Base-by-base conservation (phyloP, 2,113 vertebrate species). In the Neomonachus schauinslandi region DNA sequence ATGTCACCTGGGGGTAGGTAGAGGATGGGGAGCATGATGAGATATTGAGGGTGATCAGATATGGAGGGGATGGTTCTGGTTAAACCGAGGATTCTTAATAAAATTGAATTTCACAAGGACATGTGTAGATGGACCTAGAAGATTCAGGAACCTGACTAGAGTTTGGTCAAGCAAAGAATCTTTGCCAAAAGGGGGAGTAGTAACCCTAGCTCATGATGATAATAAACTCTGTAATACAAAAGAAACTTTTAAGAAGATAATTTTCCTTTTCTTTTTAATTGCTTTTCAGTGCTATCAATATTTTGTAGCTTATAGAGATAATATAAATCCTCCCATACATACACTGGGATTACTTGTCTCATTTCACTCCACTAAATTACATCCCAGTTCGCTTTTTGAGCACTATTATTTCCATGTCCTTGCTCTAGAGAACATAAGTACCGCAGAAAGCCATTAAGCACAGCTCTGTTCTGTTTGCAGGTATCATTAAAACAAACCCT, bases 191-290 rank as follows among this genome's bases (percentile, higher is more conserved):
- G 28, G 5, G 21, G 4, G 49, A 85, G 49, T 76, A 19, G 79
- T 69, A 67, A 49, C 22, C 65, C 36, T 51, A 36, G 10, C 36
- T 85, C 11, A 13, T 61, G 36, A 42, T 46, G 92, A 72, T 55
- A 80, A 67, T 8, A 91, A 76, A 85, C 33, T 81, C 55, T 79
- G 7, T 79, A 88, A 63, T 81, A 55, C 63, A 61, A 89, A 76
- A 51, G 51, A 74, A 59, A 61, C 1, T 36, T 69, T 77, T 82
- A 51, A 65, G 83, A 91, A 77, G 36, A 42, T 77, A 2, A n/a
- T 72, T 76, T 89, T 76, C 67, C 14, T 49, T 89, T 90, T 49
- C 36, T 79, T 96, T 96, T 95, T 65, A 61, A 71, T 77, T 90
- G 72, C 9, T 59, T 94, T 77, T 83, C 33, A 79, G 77, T 90